Evolutionary conservation across 2,797 vertebrate genomes (phyloP).

Genomic region (Podarcis siculus): DNA sequence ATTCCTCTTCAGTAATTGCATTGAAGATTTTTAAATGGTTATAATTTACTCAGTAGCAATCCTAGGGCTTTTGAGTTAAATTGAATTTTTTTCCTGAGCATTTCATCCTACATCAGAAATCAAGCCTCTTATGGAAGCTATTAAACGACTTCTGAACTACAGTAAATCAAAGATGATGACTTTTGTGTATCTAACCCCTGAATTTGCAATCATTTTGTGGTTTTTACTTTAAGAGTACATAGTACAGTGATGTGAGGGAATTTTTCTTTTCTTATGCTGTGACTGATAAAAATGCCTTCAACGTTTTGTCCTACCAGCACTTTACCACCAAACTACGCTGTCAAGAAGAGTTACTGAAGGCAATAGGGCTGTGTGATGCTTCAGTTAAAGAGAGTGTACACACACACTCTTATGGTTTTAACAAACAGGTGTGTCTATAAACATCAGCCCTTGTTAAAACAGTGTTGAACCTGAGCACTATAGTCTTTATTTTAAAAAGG

Average conservation of each 20-base stretch:
- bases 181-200: conserved; percentile 37
- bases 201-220: conserved; percentile 50
- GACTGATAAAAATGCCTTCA: neutral
- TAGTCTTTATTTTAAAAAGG: neutral
- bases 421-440: neutral
- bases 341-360: conserved; percentile 7
- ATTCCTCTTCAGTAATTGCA: conserved; percentile 72
- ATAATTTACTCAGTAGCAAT: conserved; percentile 65
- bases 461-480: neutral
- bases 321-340: neutral
- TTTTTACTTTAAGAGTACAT: conserved; percentile 29
- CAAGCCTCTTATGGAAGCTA: conserved; percentile 47
- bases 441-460: neutral
- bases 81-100: conserved; percentile 27
- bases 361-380: neutral
- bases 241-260: neutral
- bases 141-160: conserved; percentile 53
- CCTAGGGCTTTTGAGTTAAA: conserved; percentile 67
- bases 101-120: conserved; percentile 24
- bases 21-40: conserved; percentile 68
- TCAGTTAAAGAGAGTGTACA: neutral
- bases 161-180: conserved; percentile 52
- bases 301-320: neutral
- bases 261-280: neutral
- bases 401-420: neutral